Evolutionary conservation across 2,888 invertebrate species (phyloP), one percentile per base, ranked within the genome.

Genomic region (Cancer borealis): DNA sequence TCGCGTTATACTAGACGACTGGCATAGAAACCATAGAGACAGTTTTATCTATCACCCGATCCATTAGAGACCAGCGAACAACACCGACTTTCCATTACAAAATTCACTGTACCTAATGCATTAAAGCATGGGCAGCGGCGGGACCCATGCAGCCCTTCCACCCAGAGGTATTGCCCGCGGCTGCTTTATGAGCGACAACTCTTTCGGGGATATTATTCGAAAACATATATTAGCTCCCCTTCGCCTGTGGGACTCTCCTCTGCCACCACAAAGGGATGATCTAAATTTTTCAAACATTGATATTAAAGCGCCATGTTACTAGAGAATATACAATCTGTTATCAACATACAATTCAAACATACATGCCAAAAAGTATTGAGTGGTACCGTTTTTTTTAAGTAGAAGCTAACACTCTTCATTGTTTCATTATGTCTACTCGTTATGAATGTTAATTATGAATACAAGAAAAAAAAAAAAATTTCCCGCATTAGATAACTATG

Each of bases 1-100:
- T 66, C 21, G 66, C 66, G 79, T 79, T 79, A 8, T 8, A 30
- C 3, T 10, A 79, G 30, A 30, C 79, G 79, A 79, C 30, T 79
- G 79, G 30, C 79, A 10, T 10, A 3, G 79, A 79, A 0, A 30
- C 10, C 79, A 30, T 26, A 26, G 30, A 21, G 79, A 8, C 79
- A 30, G 79, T 30, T 30, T 30, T 79, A 79, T 26, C 79, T 30
- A 79, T 79, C 79, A 79, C 79, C 79, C 30, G 26, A 79, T 79
- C 79, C 79, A 79, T 79, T 79, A 79, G 30, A 30, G 79, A 30
- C 79, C 30, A 26, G 30, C 79, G 79, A 12, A 30, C 79, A 30
- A 30, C 79, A 79, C 79, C 12, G 79, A 79, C 79, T 79, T 79
- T 79, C 79, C 79, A 79, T 79, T 79, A 79, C 79, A 79, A 79